Percentiles rank a stretch among this genome's conserved stretches.
These are phyloP conservation scores for Rhynchotus rufescens DNA, from an alignment of 2,797 vertebrate genomes.

Conservation along the genomic window DNA sequence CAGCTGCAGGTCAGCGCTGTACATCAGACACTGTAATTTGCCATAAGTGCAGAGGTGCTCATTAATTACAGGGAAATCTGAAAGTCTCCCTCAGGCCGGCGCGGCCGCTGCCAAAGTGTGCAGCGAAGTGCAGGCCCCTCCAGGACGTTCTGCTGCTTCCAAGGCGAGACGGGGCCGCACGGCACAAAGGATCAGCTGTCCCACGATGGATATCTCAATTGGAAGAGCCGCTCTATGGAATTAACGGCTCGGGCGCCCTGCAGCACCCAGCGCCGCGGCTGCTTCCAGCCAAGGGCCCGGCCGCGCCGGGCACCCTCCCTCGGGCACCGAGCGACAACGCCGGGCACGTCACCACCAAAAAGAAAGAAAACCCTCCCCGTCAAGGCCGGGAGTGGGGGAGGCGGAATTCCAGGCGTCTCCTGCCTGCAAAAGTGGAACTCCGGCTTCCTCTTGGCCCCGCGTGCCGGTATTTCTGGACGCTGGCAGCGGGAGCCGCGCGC, in stretches of 20 bases:
- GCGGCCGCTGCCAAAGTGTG: conserved; percentile 61
- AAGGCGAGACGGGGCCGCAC: conserved; percentile 37
- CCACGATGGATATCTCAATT: conserved; percentile 65
- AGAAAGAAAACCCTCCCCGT: background rate
- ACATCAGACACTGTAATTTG: conserved; percentile 69
- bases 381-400: conserved; percentile 1
- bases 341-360: background rate
- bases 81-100: conserved; percentile 67
- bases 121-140: conserved; percentile 60
- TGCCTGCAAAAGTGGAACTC: conserved; percentile 60
- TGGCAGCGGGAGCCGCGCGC: conserved; percentile 53
- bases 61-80: conserved; percentile 72
- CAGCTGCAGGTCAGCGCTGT: conserved; percentile 71
- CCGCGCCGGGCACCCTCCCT: background rate
- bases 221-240: conserved; percentile 68
- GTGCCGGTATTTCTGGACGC: conserved; percentile 49
- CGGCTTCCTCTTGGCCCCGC: conserved; percentile 59
- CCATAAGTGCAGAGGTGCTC: conserved; percentile 64
- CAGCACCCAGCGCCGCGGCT: conserved; percentile 60
- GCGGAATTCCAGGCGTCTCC: conserved; percentile 42
- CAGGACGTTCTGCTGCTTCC: conserved; percentile 60
- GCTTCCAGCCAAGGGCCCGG: conserved; percentile 63
- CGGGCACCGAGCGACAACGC: conserved; percentile 55
- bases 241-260: conserved; percentile 60
- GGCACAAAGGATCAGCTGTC: conserved; percentile 63